Conservation (phyloP, 2,888 invertebrate species). For the Ophion costatus region DNA sequence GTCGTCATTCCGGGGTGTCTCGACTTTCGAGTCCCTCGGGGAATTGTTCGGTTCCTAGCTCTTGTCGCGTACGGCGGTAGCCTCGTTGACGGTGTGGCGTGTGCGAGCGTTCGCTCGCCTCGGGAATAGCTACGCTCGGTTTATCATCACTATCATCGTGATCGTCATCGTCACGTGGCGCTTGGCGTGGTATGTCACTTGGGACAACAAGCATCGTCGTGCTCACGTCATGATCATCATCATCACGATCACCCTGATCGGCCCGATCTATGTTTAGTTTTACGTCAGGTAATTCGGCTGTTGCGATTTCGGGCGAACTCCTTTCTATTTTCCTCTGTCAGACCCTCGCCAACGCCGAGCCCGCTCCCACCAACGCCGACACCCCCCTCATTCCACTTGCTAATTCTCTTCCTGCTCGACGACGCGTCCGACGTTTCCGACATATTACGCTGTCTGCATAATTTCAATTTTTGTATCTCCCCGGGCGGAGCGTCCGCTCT, state of each 20-base stretch:
- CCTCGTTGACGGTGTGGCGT: slow-evolving; percentile 48
- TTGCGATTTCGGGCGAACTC: slow-evolving; percentile 82
- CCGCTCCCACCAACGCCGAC: not conserved
- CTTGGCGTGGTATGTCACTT: not conserved
- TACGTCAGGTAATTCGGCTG: slow-evolving; percentile 83
- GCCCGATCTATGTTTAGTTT: slow-evolving; percentile 81
- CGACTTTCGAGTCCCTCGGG: slow-evolving; percentile 21
- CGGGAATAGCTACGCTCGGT: slow-evolving; percentile 35
- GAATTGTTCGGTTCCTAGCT: slow-evolving; percentile 40
- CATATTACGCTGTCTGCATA: slow-evolving; percentile 86
- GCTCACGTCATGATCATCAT: slow-evolving; percentile 53
- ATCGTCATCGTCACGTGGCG: slow-evolving; percentile 71
- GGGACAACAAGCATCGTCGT: slow-evolving; percentile 8
- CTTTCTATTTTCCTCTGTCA: slow-evolving; percentile 82
- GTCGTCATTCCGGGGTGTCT: slow-evolving; percentile 31
- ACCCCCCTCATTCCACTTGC: slow-evolving; percentile 77
- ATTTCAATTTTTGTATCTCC: slow-evolving; percentile 87
- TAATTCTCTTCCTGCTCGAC: slow-evolving; percentile 78
- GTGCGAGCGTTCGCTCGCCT: slow-evolving; percentile 47
- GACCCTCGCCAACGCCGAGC: slow-evolving; percentile 75
- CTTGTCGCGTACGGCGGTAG: slow-evolving; percentile 31
- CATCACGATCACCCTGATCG: slow-evolving; percentile 75
- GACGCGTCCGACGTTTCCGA: slow-evolving; percentile 80
- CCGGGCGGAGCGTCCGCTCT: slow-evolving; percentile 84
- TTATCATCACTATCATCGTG: slow-evolving; percentile 61